Evolutionary conservation across 2,113 vertebrate genomes (phyloP), one percentile per base, ranked within the genome.

Genomic region (Bothrops jararaca): DNA sequence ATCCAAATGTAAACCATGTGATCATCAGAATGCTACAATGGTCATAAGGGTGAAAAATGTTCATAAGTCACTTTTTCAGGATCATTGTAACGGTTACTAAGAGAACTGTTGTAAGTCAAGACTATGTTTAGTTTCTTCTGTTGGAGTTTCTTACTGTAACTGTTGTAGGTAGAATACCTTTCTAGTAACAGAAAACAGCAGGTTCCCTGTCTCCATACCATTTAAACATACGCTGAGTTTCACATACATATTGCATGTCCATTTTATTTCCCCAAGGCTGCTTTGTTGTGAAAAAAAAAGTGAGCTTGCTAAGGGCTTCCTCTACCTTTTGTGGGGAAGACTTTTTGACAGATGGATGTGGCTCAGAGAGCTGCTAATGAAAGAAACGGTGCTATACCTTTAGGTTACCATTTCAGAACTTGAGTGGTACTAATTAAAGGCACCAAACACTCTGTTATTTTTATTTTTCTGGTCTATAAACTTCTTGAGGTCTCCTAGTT

Each of bases 401-500:
- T 92, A 94, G 95, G 95, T 96, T 95, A 96, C 89, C 8, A 89
- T 95, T 96, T 96, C 60, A 96, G 94, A 96, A 95, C 92, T 96
- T 94, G 91, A 96, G 80, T 95, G 95, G 93, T 95, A 90, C 93
- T 96, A 97, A 97, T 96, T 95, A 96, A 96, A 97, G 95, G 92
- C 89, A 80, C 42, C 92, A 93, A 91, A 96, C 95, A 95, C 64
- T 34, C 94, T 94, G 93, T 95, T 97, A 96, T 96, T 96, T 95
- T 94, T 97, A 94, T 96, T 96, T 96, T 96, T 95, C 96, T 96
- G 93, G 95, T 96, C 96, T 96, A 96, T 96, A 97, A 96, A 96
- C 90, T 96, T 96, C 95, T 96, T 94, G 91, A 92, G 94, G 94
- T 92, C 95, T 96, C 93, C 94, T 96, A 95, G 94, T 97, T 97